Conservation (phyloP, 2,888 invertebrate genomes). For the Drosophila anomalipes region DNA sequence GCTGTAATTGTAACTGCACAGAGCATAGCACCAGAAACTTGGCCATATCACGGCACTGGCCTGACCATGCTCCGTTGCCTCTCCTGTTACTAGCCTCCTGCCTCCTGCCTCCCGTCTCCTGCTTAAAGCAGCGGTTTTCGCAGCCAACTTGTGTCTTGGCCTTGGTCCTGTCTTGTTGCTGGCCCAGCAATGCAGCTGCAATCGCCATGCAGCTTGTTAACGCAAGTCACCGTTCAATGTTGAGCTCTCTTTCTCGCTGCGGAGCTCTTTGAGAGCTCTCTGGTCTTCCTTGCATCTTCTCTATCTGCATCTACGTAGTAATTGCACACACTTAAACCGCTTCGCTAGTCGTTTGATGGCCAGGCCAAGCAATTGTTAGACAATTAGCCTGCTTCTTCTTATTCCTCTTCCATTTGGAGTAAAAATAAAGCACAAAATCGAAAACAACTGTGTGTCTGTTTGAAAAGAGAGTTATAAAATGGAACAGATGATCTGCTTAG, state of each 20-base stretch:
- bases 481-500: background rate
- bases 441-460: background rate
- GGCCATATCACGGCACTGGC: slow-evolving; percentile 50
- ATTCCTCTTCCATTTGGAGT: background rate
- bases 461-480: slow-evolving; percentile 6
- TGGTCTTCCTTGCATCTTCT: slow-evolving; percentile 15
- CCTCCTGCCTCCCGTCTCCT: slow-evolving; percentile 1
- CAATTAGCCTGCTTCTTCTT: slow-evolving; percentile 64
- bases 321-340: slow-evolving; percentile 79
- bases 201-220: slow-evolving; percentile 53
- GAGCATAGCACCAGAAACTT: slow-evolving; percentile 52
- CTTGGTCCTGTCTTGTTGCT: slow-evolving; percentile 11
- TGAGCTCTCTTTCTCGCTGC: slow-evolving; percentile 14
- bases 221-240: slow-evolving; percentile 48
- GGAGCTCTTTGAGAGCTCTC: background rate
- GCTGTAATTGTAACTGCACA: slow-evolving; percentile 61
- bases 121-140: slow-evolving; percentile 31
- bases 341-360: slow-evolving; percentile 71
- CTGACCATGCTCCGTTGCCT: background rate
- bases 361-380: slow-evolving; percentile 70
- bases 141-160: slow-evolving; percentile 38
- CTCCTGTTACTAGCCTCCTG: background rate
- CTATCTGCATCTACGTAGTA: slow-evolving; percentile 71
- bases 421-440: background rate
- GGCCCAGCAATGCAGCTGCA: slow-evolving; percentile 23